Evolutionary conservation across 2,888 invertebrate genomes (phyloP), one percentile per base, ranked within the genome.

Genomic region (Hemithea aestivaria): DNA sequence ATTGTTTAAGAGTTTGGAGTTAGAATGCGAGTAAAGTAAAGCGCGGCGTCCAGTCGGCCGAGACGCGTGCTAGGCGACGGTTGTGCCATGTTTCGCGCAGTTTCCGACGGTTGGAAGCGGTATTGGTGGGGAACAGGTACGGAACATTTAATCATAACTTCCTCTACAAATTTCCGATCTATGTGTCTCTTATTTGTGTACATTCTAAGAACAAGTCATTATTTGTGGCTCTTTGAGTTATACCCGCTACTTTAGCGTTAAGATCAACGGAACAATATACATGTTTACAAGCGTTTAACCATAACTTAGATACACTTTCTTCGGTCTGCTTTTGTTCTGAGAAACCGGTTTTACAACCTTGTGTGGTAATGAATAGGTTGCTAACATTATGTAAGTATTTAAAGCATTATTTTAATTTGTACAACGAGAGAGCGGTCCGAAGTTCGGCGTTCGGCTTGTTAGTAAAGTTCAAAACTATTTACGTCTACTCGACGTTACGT

Each of bases 41-140:
- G 32, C 31, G 31, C 23, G 24, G 27, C 43, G 58, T 58, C 65
- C 80, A 85, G 85, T 85, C 65, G 59, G 68, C 64, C 73, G 76
- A 68, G 71, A 69, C 67, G 74, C 79, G 79, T 67, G 62, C 75
- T 64, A 59, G 67, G 70, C 58, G 68, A 51, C 72, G 74, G 73
- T 80, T 84, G 85, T 62, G 53, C 56, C 35, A 85, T 85, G 85
- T 82, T 87, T 45, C 87, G 87, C 61, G 76, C 79, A 45, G 78
- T 87, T 50, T 66, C 78, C 36, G 83, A 84, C 57, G 64, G 78
- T 52, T 87, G 87, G 87, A 85, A 84, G 63, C 76, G 79, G 53
- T 87, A 80, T 60, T 87, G 85, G 85, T 85, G 85, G 84, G 87
- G 87, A 62, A 77, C 84, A 84, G 87, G 87, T 87, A 83, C 73